phyloP scores from a whole-genome alignment of 2,888 invertebrate genomes.

The Synanthedon formicaeformis region DNA sequence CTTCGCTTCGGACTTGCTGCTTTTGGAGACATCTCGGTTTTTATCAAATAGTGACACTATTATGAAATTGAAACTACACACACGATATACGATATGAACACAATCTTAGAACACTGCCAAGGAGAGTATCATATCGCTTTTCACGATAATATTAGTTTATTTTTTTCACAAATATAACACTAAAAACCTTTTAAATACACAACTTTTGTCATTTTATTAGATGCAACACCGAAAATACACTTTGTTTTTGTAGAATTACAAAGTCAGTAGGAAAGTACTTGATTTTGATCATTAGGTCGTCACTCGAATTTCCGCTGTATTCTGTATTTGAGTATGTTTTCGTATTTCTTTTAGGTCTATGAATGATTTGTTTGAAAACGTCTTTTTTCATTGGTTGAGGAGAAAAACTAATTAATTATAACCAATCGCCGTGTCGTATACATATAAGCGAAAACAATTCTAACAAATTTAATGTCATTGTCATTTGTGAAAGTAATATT shows the following conservation, averaged over 20 bases:
- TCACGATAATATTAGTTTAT: constrained; percentile 31
- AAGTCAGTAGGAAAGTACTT: constrained; percentile 30
- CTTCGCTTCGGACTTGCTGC: constrained; percentile 78
- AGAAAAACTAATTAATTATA: too few relatives aligned
- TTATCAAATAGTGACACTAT: constrained; percentile 39
- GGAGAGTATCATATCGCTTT: constrained; percentile 68
- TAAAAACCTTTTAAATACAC: constrained; percentile 44
- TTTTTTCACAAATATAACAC: constrained; percentile 34
- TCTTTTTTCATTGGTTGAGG: too few relatives aligned
- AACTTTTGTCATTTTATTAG: constrained; percentile 62
- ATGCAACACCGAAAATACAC: constrained; percentile 55
- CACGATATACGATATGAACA: constrained; percentile 47
- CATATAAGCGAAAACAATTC: too few relatives aligned
- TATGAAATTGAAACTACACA: constrained; percentile 34
- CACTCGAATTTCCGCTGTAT: too few relatives aligned
- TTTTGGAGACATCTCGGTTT: constrained; percentile 60
- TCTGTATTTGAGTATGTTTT: too few relatives aligned
- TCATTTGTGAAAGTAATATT: too few relatives aligned
- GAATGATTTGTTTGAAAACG: too few relatives aligned
- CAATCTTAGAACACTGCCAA: constrained; percentile 72
- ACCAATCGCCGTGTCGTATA: too few relatives aligned
- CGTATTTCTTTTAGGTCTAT: too few relatives aligned
- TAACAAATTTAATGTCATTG: too few relatives aligned
- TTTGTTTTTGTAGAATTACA: constrained; percentile 60
- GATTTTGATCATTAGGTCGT: neutral